Evolutionary conservation across 2,797 vertebrate species (phyloP).

Genomic region (Sphenodon punctatus): DNA sequence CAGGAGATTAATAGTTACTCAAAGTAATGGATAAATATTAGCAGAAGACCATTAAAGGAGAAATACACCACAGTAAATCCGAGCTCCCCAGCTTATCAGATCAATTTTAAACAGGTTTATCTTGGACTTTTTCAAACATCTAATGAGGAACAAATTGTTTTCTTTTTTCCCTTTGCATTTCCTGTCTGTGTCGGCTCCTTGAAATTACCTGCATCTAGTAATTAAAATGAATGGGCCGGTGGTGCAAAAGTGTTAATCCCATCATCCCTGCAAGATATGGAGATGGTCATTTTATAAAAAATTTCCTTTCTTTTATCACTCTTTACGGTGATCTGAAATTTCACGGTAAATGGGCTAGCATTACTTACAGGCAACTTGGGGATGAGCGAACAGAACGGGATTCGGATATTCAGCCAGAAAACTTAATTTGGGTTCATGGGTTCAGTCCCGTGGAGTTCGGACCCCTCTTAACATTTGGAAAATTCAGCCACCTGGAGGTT

Average conservation of each 20-base stretch:
- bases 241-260: constrained; percentile 55
- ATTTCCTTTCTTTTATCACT: constrained; percentile 60
- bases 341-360: constrained; percentile 6
- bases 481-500: no score
- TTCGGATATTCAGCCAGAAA: no score
- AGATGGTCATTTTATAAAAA: constrained; percentile 48
- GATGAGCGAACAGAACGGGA: no score
- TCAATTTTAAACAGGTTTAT: constrained; percentile 80
- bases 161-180: constrained; percentile 55
- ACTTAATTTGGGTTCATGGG: no score
- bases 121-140: constrained; percentile 68
- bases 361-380: background rate
- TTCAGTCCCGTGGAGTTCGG: no score
- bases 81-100: constrained; percentile 70
- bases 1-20: constrained; percentile 75
- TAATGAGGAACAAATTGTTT: constrained; percentile 72
- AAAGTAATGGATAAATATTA: constrained; percentile 78
- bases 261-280: constrained; percentile 48
- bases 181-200: constrained; percentile 68
- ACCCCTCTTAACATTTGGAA: no score
- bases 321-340: constrained; percentile 41
- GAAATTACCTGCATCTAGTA: constrained; percentile 50
- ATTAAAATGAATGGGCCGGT: constrained; percentile 67
- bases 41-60: constrained; percentile 71
- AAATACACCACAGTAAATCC: constrained; percentile 72